Percentiles rank a stretch among this genome's conserved stretches.
Conservation (phyloP, 2,888 invertebrate genomes). For the Cephus pulcher region DNA sequence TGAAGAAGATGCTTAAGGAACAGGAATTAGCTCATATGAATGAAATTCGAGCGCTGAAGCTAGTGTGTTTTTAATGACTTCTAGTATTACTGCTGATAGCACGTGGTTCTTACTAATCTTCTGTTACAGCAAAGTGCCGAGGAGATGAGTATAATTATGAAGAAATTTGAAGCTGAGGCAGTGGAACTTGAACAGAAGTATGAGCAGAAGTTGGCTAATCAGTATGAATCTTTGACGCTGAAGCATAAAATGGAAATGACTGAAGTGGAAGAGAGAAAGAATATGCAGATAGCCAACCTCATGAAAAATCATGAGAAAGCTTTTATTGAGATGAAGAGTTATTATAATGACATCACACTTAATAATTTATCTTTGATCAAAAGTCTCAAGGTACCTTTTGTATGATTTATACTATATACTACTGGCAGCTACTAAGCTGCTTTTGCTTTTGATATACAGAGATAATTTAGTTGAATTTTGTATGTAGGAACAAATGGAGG, state of each 20-base stretch:
- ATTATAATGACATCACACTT: constrained; percentile 94
- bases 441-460: background rate
- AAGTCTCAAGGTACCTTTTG: constrained; percentile 77
- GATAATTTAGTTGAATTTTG: background rate
- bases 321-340: constrained; percentile 91
- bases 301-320: constrained; percentile 86
- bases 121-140: constrained; percentile 55
- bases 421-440: background rate
- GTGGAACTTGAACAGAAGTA: constrained; percentile 78
- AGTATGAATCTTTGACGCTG: constrained; percentile 78
- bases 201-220: constrained; percentile 79
- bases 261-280: constrained; percentile 92
- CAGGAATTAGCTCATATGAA: constrained; percentile 78
- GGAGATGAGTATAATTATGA: constrained; percentile 71
- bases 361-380: constrained; percentile 93
- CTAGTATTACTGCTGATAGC: background rate
- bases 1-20: constrained; percentile 77
- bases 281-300: constrained; percentile 84
- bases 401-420: background rate
- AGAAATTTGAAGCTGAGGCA: constrained; percentile 76
- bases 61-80: constrained; percentile 64
- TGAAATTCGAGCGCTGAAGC: constrained; percentile 77
- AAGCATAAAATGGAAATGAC: constrained; percentile 86
- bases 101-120: background rate
- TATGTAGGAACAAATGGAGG: constrained; percentile 79